Base-by-base conservation (phyloP, 2,113 vertebrate genomes). In the Hippocampus abdominalis region DNA sequence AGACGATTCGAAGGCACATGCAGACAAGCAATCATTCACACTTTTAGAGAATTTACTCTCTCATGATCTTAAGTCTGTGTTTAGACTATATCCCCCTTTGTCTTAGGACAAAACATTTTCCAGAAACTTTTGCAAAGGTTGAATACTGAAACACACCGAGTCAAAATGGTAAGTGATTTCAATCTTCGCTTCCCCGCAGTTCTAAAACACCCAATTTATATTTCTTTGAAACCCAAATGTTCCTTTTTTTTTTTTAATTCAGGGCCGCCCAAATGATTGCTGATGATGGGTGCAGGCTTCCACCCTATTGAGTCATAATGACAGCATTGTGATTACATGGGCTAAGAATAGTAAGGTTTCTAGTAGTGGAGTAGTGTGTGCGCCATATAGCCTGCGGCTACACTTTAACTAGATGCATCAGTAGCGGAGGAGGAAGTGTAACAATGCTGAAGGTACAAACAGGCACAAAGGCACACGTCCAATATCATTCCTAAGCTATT, bases 301-400 rank as follows among this genome's bases (percentile, higher is more conserved):
- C 70, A 62, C 71, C 79, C 75, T 79, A 80, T 69, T 80, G 82
- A 73, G 75, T 74, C 76, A 84, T 79, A 87, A 89, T 81, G 77
- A 80, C 69, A 81, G 75, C n/a, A 59, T 68, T 79, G 71, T 75
- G 84, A 85, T 85, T 84, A 77, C 81, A 69, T 71, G 81, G 39
- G 78, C 84, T 86, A 87, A 85, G 70, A 88, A 86, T 87, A 89
- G 81, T 63, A 11, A 66, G 48, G 78, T 71, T 59, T 71, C 73
- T 66, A 8, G 71, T 71, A 69, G 69, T 18, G 57, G 72, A 67
- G 64, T 70, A 75, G 73, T 76, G 40, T 80, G 57, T 51, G 65
- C 51, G 71, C 61, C 64, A 72, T 74, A 62, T 1, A 12, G 68
- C 74, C 74, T 23, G n/a, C 18, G 49, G 80, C 81, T 67, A 73